Conservation (phyloP, 2,888 invertebrate species). For the Apamea anceps region DNA sequence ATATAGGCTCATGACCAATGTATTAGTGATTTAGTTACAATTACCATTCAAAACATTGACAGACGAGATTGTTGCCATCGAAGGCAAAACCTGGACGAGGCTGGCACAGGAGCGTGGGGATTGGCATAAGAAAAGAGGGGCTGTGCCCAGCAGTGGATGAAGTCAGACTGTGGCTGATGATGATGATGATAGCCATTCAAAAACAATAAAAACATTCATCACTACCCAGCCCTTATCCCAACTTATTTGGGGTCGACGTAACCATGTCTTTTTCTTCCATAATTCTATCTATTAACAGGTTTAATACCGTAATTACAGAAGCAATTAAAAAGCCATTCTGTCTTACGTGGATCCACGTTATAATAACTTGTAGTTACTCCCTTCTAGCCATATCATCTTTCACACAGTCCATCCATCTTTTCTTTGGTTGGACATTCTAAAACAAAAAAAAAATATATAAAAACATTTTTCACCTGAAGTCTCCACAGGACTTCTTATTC, state of each 20-base stretch:
- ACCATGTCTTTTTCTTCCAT: background rate
- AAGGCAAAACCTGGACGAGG: background rate
- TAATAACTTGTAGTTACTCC: background rate
- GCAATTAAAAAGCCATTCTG: background rate
- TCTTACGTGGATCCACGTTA: background rate
- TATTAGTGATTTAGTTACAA: too few species aligned
- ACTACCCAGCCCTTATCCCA: background rate
- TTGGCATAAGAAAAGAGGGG: background rate
- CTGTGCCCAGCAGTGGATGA: too few species aligned
- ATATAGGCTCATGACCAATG: background rate
- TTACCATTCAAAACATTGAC: too few species aligned
- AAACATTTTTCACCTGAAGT: constrained; percentile 27
- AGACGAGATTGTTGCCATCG: background rate
- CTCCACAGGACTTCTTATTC: constrained; percentile 73
- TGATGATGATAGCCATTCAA: too few species aligned
- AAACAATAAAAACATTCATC: background rate
- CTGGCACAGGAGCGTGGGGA: background rate
- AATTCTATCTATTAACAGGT: background rate
- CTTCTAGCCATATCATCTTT: background rate
- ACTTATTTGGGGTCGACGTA: background rate
- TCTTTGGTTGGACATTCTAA: background rate
- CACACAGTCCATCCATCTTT: background rate
- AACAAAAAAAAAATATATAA: background rate
- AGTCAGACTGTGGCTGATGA: background rate
- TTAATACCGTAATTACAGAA: background rate